phyloP scores from a whole-genome alignment of 2,113 vertebrate species.

The Entelurus aequoreus region DNA sequence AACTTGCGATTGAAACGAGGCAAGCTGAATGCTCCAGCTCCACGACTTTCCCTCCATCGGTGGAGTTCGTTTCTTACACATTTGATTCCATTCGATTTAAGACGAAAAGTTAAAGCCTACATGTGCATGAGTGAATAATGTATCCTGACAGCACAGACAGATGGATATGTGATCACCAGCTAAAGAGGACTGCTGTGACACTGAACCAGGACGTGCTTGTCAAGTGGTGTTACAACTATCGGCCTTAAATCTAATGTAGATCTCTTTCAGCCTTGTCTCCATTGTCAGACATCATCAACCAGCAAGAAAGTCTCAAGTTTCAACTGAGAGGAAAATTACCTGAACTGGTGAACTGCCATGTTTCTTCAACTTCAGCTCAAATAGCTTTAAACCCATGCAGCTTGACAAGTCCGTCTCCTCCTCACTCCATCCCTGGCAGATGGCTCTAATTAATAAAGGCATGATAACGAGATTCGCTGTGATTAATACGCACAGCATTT shows the following conservation, averaged over 20 bases:
- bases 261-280: slow-evolving; percentile 20
- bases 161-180: slow-evolving; percentile 62
- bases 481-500: slow-evolving; percentile 74
- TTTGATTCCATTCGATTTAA: slow-evolving; percentile 37
- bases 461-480: slow-evolving; percentile 72
- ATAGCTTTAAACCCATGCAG: slow-evolving; percentile 36
- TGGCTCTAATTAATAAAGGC: slow-evolving; percentile 74
- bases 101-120: slow-evolving; percentile 44
- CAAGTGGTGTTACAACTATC: slow-evolving; percentile 46
- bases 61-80: slow-evolving; percentile 22
- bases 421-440: slow-evolving; percentile 60
- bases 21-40: slow-evolving; percentile 27
- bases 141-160: slow-evolving; percentile 54
- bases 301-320: slow-evolving; percentile 32
- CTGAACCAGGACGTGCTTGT: slow-evolving; percentile 59
- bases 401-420: slow-evolving; percentile 21
- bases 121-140: slow-evolving; percentile 47
- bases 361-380: slow-evolving; percentile 17
- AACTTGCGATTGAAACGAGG: slow-evolving; percentile 43
- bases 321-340: slow-evolving; percentile 29
- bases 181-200: slow-evolving; percentile 61
- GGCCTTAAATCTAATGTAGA: slow-evolving; percentile 23
- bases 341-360: slow-evolving; percentile 36
- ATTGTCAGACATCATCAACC: slow-evolving; percentile 29
- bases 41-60: slow-evolving; percentile 1